Percentiles rank a stretch among this genome's conserved stretches.
phyloP scores from a whole-genome alignment of 2,113 vertebrate species.

The Morone saxatilis region DNA sequence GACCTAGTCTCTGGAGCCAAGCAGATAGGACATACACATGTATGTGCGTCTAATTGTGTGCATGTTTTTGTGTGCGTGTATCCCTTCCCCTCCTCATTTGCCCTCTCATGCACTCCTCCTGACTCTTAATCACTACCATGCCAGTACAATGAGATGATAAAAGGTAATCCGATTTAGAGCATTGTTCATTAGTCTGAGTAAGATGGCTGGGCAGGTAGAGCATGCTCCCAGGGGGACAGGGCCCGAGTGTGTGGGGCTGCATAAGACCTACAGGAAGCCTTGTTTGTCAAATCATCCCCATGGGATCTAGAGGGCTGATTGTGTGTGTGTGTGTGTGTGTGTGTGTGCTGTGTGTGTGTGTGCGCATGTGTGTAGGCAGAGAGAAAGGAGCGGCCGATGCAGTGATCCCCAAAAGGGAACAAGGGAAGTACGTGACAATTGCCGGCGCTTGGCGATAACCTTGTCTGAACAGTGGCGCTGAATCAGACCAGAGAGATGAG shows the following conservation, averaged over 20 bases:
- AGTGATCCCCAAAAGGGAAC: conserved; percentile 63
- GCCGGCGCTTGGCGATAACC: conserved; percentile 67
- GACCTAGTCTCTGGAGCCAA: conserved; percentile 33
- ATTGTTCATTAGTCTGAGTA: conserved; percentile 77
- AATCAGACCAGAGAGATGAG: conserved; percentile 71
- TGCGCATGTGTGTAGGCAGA: not conserved
- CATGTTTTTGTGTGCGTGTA: conserved; percentile 16
- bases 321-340: not conserved
- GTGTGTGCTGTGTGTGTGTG: not conserved
- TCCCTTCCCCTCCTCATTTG: conserved; percentile 18
- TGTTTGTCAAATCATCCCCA: conserved; percentile 55
- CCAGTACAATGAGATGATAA: conserved; percentile 74
- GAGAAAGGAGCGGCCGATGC: conserved; percentile 27
- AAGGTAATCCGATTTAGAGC: conserved; percentile 75
- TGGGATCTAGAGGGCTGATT: conserved; percentile 41
- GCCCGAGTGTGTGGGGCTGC: conserved; percentile 44
- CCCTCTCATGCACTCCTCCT: conserved; percentile 49
- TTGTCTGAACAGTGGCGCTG: conserved; percentile 57
- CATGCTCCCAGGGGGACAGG: conserved; percentile 32
- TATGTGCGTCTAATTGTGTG: conserved; percentile 3
- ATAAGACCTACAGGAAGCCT: conserved; percentile 57
- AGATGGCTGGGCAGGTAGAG: conserved; percentile 63
- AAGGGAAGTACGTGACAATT: conserved; percentile 57
- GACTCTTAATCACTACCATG: conserved; percentile 71
- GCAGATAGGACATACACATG: conserved; percentile 29